phyloP scores from a whole-genome alignment of 2,113 vertebrate species.

The Cromileptes altivelis region DNA sequence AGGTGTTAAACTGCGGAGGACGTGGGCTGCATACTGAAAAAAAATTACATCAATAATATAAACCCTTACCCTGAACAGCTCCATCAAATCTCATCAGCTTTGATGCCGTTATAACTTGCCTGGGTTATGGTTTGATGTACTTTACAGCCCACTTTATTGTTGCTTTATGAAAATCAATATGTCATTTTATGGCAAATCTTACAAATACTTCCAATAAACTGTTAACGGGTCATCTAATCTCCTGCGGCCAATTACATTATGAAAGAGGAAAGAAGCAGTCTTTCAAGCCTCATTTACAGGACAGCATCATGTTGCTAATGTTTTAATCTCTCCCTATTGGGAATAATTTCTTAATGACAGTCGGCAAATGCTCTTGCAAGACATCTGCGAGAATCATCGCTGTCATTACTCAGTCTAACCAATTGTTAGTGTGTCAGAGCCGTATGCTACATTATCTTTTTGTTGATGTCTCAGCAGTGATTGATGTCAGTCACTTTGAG shows the following conservation, averaged over 20 bases:
- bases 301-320: constrained; percentile 34
- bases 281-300: constrained; percentile 69
- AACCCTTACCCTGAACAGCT: constrained; percentile 31
- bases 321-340: constrained; percentile 55
- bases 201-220: constrained; percentile 69
- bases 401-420: constrained; percentile 36
- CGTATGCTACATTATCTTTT: constrained; percentile 20
- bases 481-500: constrained; percentile 14
- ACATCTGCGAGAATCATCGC: constrained; percentile 31
- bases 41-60: constrained; percentile 24
- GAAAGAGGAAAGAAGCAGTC: constrained; percentile 52
- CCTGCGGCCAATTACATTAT: constrained; percentile 54
- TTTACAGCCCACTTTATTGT: constrained; percentile 61
- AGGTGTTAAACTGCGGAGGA: constrained; percentile 64
- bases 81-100: constrained; percentile 47
- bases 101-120: constrained; percentile 25
- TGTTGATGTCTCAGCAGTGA: constrained; percentile 23
- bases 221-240: constrained; percentile 65
- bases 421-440: constrained; percentile 15
- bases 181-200: constrained; percentile 65
- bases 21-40: constrained; percentile 44
- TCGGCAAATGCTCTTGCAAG: constrained; percentile 29
- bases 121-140: constrained; percentile 42
- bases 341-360: constrained; percentile 41
- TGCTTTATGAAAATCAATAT: constrained; percentile 77